Conservation (phyloP, 2,113 vertebrate genomes). For the Procavia capensis region DNA sequence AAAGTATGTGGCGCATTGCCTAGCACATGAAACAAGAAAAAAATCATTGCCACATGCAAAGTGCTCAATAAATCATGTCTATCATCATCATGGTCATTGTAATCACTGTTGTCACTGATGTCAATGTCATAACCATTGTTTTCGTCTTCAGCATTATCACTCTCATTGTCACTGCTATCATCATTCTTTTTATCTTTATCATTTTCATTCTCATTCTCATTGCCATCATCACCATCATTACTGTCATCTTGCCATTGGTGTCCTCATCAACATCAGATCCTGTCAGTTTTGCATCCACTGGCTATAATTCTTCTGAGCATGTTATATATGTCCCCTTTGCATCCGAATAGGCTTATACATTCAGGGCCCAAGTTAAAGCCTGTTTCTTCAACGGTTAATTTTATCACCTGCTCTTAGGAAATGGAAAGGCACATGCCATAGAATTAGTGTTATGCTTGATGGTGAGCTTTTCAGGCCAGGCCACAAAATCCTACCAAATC, state of each 20-base stretch:
- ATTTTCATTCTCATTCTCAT: neutral
- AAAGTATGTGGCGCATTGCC: neutral
- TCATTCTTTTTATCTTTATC: neutral
- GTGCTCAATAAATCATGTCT: neutral
- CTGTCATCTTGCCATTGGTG: neutral
- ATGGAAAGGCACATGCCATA: neutral
- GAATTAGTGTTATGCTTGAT: neutral
- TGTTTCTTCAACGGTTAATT: conserved; percentile 38
- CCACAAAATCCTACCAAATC: neutral
- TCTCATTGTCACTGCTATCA: neutral
- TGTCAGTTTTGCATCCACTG: neutral
- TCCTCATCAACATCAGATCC: neutral
- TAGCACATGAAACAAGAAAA: neutral
- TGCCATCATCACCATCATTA: neutral
- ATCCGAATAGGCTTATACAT: neutral
- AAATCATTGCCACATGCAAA: neutral
- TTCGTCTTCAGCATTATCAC: too few species aligned
- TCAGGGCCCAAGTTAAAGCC: neutral
- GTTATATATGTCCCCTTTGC: neutral
- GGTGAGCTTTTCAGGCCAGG: neutral
- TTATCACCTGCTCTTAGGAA: conserved; percentile 47
- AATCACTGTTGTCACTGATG: neutral
- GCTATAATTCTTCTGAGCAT: neutral
- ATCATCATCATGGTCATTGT: neutral
- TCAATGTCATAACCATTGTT: neutral